These are phyloP conservation scores for Helarctos malayanus DNA, from an alignment of 2,797 vertebrate genomes.

Conservation along the genomic window DNA sequence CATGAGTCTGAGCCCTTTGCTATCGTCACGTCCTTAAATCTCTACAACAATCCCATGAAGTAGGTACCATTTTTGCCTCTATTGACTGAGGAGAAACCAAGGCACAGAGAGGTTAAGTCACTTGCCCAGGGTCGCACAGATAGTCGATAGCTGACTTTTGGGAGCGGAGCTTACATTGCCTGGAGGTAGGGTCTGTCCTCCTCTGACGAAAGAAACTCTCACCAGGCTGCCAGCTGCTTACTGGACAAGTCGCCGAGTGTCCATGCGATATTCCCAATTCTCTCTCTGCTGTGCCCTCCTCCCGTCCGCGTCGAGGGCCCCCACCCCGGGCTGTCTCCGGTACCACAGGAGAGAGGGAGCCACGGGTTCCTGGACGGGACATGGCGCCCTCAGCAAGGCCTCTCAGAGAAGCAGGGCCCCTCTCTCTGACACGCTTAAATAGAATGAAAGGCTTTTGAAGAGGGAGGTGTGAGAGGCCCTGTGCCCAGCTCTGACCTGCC, in stretches of 20 bases:
- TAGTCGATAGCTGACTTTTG: not conserved
- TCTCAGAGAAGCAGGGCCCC: not conserved
- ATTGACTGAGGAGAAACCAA: not conserved
- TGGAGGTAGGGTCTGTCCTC: not conserved
- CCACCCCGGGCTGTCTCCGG: not conserved
- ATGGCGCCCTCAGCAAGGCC: not conserved
- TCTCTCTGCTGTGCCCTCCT: not conserved
- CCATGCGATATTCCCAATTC: not conserved
- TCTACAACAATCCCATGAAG: not conserved
- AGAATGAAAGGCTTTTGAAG: not conserved
- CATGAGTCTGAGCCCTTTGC: not conserved
- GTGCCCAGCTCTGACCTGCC: not conserved
- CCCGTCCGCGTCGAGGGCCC: rapidly evolving
- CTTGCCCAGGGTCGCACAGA: not conserved
- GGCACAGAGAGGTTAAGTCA: not conserved
- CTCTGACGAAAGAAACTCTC: not conserved
- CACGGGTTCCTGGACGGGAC: rapidly evolving
- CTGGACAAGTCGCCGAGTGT: not conserved
- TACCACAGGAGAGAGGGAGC: not conserved
- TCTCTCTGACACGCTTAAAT: not conserved
- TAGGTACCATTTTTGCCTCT: not conserved
- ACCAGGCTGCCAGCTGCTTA: not conserved
- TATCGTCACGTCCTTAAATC: not conserved
- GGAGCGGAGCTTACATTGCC: not conserved
- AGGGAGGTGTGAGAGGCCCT: not conserved